Evolutionary conservation across 2,797 vertebrate species (phyloP).

Genomic region (Morelia viridis): DNA sequence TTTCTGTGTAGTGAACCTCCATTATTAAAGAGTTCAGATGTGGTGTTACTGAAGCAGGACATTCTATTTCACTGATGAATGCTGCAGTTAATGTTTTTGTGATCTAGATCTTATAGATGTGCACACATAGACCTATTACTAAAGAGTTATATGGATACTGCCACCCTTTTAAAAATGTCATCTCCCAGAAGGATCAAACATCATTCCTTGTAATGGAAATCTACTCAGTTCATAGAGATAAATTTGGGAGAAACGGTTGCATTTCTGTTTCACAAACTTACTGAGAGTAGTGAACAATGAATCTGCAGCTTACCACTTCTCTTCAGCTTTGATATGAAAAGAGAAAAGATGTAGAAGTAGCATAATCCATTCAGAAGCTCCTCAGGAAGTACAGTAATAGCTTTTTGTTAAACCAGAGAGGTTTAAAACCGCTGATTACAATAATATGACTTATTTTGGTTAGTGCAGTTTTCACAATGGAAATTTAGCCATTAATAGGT

Average conservation of each 20-base stretch:
- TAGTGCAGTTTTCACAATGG: background rate
- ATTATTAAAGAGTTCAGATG: background rate
- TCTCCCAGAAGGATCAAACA: background rate
- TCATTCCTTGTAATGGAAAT: background rate
- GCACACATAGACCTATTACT: background rate
- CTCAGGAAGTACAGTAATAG: conserved; percentile 2
- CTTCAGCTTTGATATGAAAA: conserved; percentile 45
- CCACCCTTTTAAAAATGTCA: background rate
- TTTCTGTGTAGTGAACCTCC: background rate
- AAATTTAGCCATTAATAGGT: background rate
- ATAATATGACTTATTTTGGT: background rate
- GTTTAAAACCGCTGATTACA: background rate
- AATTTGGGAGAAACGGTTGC: background rate
- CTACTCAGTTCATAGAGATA: background rate
- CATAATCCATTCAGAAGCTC: conserved; percentile 30
- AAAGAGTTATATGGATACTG: background rate
- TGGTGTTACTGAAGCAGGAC: no score
- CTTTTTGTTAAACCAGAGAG: conserved; percentile 17
- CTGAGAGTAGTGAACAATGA: conserved; percentile 11
- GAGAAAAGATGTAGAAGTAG: conserved; percentile 23
- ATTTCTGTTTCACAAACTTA: conserved; percentile 5
- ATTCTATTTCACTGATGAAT: background rate
- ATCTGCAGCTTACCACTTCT: conserved; percentile 24
- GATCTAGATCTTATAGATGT: background rate
- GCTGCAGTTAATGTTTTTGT: background rate